Conservation (phyloP, 2,797 vertebrate species). For the Distichodus sexfasciatus region DNA sequence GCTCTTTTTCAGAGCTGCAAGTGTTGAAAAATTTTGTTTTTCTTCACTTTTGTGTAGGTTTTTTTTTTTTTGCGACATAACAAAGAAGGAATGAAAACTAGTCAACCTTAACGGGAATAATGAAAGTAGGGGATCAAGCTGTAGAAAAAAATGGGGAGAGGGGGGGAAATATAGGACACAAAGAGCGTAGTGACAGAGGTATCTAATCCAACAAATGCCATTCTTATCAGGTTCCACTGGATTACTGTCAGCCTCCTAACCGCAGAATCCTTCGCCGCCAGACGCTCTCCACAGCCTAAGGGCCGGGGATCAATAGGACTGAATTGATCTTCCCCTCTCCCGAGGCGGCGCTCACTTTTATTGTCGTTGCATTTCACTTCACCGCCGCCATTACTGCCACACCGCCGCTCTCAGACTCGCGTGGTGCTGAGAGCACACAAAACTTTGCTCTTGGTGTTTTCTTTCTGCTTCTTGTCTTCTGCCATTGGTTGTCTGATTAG, state of each 20-base stretch:
- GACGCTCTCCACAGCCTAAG: conserved; percentile 71
- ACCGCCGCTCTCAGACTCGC: conserved; percentile 24
- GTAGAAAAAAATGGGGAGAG: conserved; percentile 19
- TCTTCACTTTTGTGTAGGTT: too few species aligned
- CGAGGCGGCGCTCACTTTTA: conserved; percentile 76
- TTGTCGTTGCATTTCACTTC: conserved; percentile 66
- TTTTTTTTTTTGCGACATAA: too few species aligned
- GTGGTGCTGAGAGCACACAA: conserved; percentile 26
- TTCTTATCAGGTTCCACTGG: conserved; percentile 83
- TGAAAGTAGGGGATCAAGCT: conserved; percentile 30
- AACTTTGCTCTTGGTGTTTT: conserved; percentile 10
- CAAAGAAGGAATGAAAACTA: too few species aligned
- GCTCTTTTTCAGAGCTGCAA: too few species aligned
- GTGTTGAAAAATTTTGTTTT: too few species aligned
- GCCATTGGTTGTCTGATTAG: not conserved
- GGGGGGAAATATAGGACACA: conserved; percentile 25
- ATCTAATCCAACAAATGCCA: conserved; percentile 79
- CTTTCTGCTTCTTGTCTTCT: conserved; percentile 1
- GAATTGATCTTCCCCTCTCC: conserved; percentile 74
- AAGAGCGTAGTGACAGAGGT: conserved; percentile 73
- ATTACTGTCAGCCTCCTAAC: conserved; percentile 79
- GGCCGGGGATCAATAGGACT: conserved; percentile 76
- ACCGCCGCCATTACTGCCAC: conserved; percentile 52
- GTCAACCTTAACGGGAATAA: conserved; percentile 26
- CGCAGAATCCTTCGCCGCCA: conserved; percentile 76